Base-by-base conservation (phyloP, 2,888 invertebrate genomes). In the Drosophila maculinotata region DNA sequence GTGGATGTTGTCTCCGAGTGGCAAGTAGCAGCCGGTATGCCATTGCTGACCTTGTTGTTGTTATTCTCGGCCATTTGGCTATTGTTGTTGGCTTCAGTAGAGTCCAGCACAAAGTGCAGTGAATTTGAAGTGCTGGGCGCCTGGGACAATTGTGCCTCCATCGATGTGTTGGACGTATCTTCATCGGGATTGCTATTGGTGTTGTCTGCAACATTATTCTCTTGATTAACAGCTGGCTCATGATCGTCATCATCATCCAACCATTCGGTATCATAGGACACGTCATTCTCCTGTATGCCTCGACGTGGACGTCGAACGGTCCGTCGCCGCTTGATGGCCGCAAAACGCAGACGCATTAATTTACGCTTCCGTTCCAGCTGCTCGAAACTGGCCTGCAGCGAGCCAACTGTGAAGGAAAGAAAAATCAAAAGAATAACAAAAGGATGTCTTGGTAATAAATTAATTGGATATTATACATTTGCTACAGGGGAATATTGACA, bases 121-220 rank as follows among this genome's bases (percentile, higher is more conserved):
- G 85, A 81, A 17, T 69, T 72, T 2, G 85, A 79, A 15, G 76
- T 82, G 79, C 81, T 85, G 4, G 82, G 82, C 6, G 82, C 76
- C 59, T 79, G 79, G 4, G 87, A 87, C 12, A 87, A 12, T 39
- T 81, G 81, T 6, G 79, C 87, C 57, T 84, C 87, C 80, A 80
- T 80, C 0, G 80, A 80, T 25, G 86, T 79, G 38, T 85, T 79
- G 20, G 87, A 85, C 17, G 74, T 62, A 33, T 60, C 47, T 31
- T 59, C 65, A 53, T 68, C 76, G 3, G n/a, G 25, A 33, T 68
- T 60, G 56, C 44, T 56, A 23, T 36, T 49, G 44, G 30, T 47
- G 41, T 48, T 63, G 1, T 59, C 42, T 1, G 44, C 59, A n/a
- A 25, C 58, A 20, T 62, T 48, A 25, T 38, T 49, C 14, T 28